Evolutionary conservation across 2,113 vertebrate species (phyloP), one percentile per base, ranked within the genome.

Genomic region (Pygoscelis adeliae): DNA sequence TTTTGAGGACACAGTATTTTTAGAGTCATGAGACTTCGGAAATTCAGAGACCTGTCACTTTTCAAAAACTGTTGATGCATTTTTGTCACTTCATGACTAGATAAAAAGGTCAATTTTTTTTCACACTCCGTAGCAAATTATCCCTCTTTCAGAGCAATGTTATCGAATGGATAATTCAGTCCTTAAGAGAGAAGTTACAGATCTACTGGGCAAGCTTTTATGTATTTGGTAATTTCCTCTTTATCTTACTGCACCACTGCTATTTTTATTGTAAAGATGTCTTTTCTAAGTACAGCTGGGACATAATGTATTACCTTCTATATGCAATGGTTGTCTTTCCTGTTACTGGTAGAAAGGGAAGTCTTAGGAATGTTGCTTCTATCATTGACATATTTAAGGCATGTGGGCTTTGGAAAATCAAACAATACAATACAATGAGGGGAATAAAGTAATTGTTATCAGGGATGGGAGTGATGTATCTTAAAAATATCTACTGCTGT

Each of bases 1-100:
- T 83, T 92, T 79, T 94, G 44, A 78, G 81, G 85, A 86, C 49
- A 50, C 38, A 16, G 32, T 88, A 78, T 95, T 93, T 91, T 89
- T 81, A 88, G 70, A 56, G 40, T 69, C 50, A 40, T 69, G 26
- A 87, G n/a, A 65, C 40, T 86, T 62, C 44, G 62, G 71, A 86
- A 78, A 73, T 78, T 50, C 49, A 94, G 44, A 72, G 32, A 53
- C 66, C 55, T 83, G 81, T 79, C 71, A 89, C n/a, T 74, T 89
- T 71, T 77, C 63, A 89, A 59, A 53, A 83, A 70, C 10, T 34
- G 9, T 42, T 87, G 77, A 87, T 90, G n/a, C 21, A 36, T 79
- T 77, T 92, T 80, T 90, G 82, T 90, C 61, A 90, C 40, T 38
- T 87, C 62, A 61, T 65, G 61, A 80, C 32, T 86, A 59, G 72